phyloP scores from a whole-genome alignment of 2,888 invertebrate genomes.

The Acleris sparsana region DNA sequence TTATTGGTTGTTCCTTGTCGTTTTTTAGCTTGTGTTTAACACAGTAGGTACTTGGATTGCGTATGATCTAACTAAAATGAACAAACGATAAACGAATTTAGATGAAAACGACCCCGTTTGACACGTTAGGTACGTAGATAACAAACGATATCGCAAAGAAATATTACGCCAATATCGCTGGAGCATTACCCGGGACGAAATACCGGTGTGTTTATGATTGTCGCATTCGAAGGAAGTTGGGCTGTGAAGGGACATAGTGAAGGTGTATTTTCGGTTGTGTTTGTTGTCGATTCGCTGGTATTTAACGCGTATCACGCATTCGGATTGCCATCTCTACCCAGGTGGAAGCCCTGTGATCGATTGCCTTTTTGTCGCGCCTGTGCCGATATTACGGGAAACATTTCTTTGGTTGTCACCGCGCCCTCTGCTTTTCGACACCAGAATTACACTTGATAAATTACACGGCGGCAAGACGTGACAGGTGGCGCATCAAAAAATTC shows the following conservation, averaged over 20 bases:
- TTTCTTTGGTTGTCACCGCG: conserved; percentile 65
- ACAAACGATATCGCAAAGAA: conserved; percentile 67
- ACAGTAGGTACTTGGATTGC: not conserved
- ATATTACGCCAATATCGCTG: conserved; percentile 71
- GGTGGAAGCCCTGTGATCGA: conserved; percentile 73
- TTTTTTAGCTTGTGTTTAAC: not conserved
- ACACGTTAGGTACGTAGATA: conserved; percentile 63
- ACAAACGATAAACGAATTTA: conserved; percentile 42
- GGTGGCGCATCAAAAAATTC: conserved; percentile 36
- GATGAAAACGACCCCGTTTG: conserved; percentile 58
- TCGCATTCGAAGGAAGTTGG: conserved; percentile 35
- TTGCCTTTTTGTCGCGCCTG: conserved; percentile 70
- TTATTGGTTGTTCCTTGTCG: no score
- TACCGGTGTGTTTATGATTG: conserved; percentile 48
- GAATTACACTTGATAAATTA: conserved; percentile 68
- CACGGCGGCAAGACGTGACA: conserved; percentile 49
- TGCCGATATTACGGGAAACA: conserved; percentile 61
- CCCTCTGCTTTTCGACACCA: conserved; percentile 57
- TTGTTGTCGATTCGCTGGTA: conserved; percentile 52
- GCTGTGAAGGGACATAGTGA: conserved; percentile 42
- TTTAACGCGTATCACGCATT: conserved; percentile 75
- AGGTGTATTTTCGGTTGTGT: conserved; percentile 47
- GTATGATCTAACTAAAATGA: conserved; percentile 11
- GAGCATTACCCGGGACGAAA: conserved; percentile 64
- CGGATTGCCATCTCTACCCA: conserved; percentile 66